Evolutionary conservation across 1,140 invertebrate species (phyloP).

Genomic region (Trachelipus rathkii): DNA sequence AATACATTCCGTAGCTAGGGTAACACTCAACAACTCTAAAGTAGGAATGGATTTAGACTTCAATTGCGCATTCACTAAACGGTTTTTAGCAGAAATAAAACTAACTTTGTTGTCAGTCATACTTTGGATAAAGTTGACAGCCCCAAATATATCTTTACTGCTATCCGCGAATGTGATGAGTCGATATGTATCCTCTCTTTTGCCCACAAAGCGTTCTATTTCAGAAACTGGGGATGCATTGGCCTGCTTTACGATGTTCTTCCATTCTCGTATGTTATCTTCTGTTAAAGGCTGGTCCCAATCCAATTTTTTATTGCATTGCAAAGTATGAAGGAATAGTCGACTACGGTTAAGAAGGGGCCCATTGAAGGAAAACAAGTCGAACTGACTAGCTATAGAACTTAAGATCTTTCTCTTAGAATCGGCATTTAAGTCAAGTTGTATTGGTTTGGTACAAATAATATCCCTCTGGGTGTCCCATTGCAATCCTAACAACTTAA

Average conservation of each 20-base stretch:
- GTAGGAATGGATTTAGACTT: background rate
- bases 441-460: background rate
- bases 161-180: slow-evolving; percentile 3
- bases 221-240: background rate
- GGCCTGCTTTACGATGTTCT: slow-evolving; percentile 2
- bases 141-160: background rate
- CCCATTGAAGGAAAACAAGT: background rate
- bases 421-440: background rate
- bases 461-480: background rate
- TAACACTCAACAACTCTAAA: background rate
- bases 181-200: background rate
- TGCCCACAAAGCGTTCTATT: background rate
- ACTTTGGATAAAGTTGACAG: background rate
- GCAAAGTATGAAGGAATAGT: slow-evolving; percentile 11
- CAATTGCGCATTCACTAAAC: background rate
- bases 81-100: background rate
- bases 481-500: background rate
- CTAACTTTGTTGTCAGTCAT: background rate
- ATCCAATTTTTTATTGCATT: background rate
- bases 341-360: background rate
- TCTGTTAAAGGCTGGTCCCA: background rate
- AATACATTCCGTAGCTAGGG: background rate
- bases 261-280: background rate
- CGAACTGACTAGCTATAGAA: background rate
- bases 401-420: slow-evolving; percentile 4